Evolutionary conservation across 2,888 invertebrate genomes (phyloP), one percentile per base, ranked within the genome.

Genomic region (Apamea sordens): DNA sequence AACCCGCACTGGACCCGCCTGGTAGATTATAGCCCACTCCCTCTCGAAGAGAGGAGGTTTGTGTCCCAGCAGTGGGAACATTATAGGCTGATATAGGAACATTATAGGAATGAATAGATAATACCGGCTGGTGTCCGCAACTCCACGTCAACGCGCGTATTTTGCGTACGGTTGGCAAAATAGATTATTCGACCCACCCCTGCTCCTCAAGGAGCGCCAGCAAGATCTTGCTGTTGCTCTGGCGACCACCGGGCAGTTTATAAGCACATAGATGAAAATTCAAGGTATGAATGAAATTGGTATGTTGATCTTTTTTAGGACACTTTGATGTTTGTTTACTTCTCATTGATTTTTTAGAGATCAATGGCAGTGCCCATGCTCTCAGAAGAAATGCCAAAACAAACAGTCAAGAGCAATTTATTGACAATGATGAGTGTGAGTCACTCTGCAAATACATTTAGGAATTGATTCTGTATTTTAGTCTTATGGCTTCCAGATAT

Each of bases 301-400:
- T 44, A 21, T 53, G 36, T 70, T 61, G 21, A 59, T 80, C 2
- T 32, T 69, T 56, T 59, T 24, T 32, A 36, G 3, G 32, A 71
- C n/a, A 44, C 69, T 70, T 84, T 84, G 61, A 84, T 61, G 50
- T 59, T 3, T 50, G 56, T 64, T 13, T 44, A 53, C 28, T 71
- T 44, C n/a, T 41, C 28, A 53, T 79, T 50, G 36, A 64, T 64
- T 72, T 79, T 76, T 63, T 21, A 10, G 5, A 85, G 56, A 85
- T 80, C 56, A 69, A 81, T 73, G 32, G 59, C 18, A 50, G 50
- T 21, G 15, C 1, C 24, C 11, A n/a, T 1, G 18, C 44, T 53
- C 53, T 72, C 8, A 61, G 59, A 73, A 59, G 68, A 50, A 59
- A 28, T 53, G 82, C 82, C 86, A 82, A 82, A 70, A 86, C 36